Evolutionary conservation across 2,797 vertebrate genomes (phyloP).

Genomic region (Leptatherina wallacei): DNA sequence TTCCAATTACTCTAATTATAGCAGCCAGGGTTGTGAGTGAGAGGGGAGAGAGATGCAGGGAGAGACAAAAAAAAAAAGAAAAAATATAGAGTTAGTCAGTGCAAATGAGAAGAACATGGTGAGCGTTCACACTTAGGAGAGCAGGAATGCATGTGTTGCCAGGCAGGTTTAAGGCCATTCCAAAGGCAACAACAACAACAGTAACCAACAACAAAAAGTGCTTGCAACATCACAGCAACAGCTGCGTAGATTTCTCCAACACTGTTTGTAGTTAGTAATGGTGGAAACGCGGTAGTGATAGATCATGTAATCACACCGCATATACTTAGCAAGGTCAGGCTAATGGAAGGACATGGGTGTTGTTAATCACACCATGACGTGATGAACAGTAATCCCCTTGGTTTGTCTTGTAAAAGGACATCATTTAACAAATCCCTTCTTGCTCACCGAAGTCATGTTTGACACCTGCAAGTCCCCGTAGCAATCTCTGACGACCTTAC

Average conservation of each 20-base stretch:
- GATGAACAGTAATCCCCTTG: conserved; percentile 49
- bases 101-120: conserved; percentile 30
- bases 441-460: conserved; percentile 50
- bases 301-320: conserved; percentile 52
- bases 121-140: conserved; percentile 58
- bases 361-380: conserved; percentile 58
- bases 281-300: conserved; percentile 48
- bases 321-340: conserved; percentile 62
- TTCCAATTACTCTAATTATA: conserved; percentile 86
- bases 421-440: conserved; percentile 30
- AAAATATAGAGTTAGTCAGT: conserved; percentile 1
- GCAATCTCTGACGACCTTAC: conserved; percentile 34
- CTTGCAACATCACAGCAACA: conserved; percentile 53
- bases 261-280: conserved; percentile 17
- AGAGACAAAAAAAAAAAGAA: conserved; percentile 27
- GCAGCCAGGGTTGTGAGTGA: conserved; percentile 62
- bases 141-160: conserved; percentile 48
- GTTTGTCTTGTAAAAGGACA: conserved; percentile 57
- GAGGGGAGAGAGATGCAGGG: conserved; percentile 29
- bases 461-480: conserved; percentile 55
- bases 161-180: conserved; percentile 57
- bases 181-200: conserved; percentile 61
- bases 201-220: conserved; percentile 67
- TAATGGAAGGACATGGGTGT: conserved; percentile 58
- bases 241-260: conserved; percentile 48